Percentiles rank a stretch among this genome's conserved stretches.
phyloP scores from a whole-genome alignment of 2,113 vertebrate species.

The Sebastes schlegelii region DNA sequence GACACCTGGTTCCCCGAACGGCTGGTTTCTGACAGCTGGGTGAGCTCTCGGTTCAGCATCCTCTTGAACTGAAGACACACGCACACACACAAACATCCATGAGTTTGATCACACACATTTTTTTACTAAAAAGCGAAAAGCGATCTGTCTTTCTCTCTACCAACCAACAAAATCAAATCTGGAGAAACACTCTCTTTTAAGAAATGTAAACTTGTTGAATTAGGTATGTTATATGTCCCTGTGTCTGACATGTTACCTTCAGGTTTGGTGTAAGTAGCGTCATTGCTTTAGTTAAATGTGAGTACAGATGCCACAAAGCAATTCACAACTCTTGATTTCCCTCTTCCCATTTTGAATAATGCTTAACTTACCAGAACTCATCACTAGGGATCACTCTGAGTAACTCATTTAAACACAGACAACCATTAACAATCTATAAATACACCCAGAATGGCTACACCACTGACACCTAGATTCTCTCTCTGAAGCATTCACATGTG shows the following conservation, averaged over 20 bases:
- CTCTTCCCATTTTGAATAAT: not conserved
- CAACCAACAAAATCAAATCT: not conserved
- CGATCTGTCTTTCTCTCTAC: not conserved
- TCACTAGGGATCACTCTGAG: not conserved
- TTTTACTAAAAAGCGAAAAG: not conserved
- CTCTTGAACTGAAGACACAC: conserved; percentile 87
- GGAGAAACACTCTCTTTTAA: not conserved
- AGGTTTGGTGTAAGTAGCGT: not conserved
- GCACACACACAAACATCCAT: conserved; percentile 34
- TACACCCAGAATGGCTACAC: not conserved
- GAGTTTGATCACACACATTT: conserved; percentile 21
- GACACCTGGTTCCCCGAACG: conserved; percentile 96
- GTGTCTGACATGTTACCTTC: not conserved
- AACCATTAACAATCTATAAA: not conserved
- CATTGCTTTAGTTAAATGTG: not conserved
- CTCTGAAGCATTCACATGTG: conserved; percentile 18
- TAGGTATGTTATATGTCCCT: not conserved
- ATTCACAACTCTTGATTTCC: not conserved
- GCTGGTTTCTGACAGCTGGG: conserved; percentile 93
- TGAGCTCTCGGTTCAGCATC: conserved; percentile 94
- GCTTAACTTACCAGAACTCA: not conserved
- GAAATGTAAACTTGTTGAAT: not conserved
- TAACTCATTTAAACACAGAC: not conserved
- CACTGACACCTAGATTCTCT: not conserved
- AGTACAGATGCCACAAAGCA: not conserved